These are phyloP conservation scores for Ifrita kowaldi DNA, from an alignment of 2,113 vertebrate species.

Conservation along the genomic window DNA sequence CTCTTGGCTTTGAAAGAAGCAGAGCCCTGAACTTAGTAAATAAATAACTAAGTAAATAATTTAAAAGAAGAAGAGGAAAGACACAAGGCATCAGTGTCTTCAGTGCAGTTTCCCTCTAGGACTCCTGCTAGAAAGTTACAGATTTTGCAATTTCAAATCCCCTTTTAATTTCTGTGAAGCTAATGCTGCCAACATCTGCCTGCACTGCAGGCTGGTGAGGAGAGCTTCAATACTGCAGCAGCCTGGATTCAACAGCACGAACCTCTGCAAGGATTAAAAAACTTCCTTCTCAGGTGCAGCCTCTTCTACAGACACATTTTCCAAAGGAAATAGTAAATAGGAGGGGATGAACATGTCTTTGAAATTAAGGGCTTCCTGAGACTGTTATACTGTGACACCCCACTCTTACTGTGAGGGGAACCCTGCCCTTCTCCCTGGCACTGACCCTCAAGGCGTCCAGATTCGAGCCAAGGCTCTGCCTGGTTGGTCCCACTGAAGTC, in stretches of 20 bases:
- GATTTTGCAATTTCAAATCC: constrained; percentile 43
- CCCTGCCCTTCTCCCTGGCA: not conserved
- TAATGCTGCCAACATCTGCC: not conserved
- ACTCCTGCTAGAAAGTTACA: not conserved
- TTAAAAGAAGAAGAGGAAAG: not conserved
- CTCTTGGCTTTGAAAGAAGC: not conserved
- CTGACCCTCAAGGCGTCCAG: not conserved
- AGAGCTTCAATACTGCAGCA: not conserved
- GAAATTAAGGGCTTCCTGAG: not conserved
- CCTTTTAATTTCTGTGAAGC: not conserved
- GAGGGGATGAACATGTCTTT: not conserved
- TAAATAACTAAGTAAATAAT: not conserved
- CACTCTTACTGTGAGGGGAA: not conserved
- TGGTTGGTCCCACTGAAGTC: not conserved
- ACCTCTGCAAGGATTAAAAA: not conserved
- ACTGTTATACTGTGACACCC: not conserved
- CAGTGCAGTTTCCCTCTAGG: not conserved
- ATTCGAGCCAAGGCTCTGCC: not conserved
- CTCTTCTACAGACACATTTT: not conserved
- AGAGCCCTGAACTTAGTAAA: not conserved
- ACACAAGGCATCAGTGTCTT: not conserved
- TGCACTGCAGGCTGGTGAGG: not conserved
- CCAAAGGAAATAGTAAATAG: not conserved
- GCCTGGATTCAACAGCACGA: not conserved
- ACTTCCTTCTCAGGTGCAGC: not conserved